These are phyloP conservation scores for Florisuga fusca DNA, from an alignment of 2,797 vertebrate genomes.

Conservation along the genomic window DNA sequence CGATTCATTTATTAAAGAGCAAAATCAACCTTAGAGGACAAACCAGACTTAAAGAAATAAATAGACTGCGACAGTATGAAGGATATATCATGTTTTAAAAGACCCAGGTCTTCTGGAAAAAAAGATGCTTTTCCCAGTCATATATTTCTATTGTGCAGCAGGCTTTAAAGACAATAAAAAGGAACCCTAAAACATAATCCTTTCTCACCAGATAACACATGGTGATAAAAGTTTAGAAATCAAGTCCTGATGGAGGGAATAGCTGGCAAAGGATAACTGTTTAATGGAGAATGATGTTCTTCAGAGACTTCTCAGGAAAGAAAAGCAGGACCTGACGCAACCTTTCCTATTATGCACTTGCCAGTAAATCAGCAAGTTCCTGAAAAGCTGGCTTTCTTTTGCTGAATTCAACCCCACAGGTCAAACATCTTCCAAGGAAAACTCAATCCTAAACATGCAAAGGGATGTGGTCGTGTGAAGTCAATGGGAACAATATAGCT, in stretches of 20 bases:
- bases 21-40: conserved; percentile 49
- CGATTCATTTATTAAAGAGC: conserved; percentile 40
- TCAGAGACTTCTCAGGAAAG: background rate
- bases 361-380: background rate
- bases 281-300: background rate
- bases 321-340: background rate
- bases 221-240: background rate
- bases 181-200: background rate
- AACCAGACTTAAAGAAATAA: conserved; percentile 45
- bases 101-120: background rate
- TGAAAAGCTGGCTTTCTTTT: background rate
- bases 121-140: background rate
- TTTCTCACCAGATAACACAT: background rate
- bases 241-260: background rate
- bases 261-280: background rate
- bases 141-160: conserved; percentile 13
- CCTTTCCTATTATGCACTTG: background rate
- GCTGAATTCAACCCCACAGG: background rate
- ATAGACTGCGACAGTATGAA: background rate
- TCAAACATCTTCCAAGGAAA: background rate
- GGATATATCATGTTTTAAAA: conserved; percentile 2
- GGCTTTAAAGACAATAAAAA: background rate
- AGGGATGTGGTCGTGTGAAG: background rate
- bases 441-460: background rate
- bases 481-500: background rate